These are phyloP conservation scores for Chionis minor DNA, from an alignment of 2,113 vertebrate species.

Conservation along the genomic window DNA sequence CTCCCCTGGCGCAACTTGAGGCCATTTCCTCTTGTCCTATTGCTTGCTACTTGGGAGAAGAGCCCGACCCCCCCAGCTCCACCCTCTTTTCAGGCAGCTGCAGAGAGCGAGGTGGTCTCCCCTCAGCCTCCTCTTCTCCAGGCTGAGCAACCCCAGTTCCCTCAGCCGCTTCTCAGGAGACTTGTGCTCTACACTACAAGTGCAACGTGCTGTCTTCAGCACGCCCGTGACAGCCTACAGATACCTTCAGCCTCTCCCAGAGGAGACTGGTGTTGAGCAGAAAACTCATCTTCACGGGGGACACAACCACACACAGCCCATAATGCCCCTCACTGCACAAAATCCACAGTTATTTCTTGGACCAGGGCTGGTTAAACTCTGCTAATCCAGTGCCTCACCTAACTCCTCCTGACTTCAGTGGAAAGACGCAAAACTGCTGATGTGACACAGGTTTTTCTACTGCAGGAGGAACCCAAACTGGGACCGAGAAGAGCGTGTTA, in stretches of 20 bases:
- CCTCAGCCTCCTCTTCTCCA: background rate
- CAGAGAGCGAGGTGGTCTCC: background rate
- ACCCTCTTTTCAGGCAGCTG: background rate
- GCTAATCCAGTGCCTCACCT: too few relatives aligned
- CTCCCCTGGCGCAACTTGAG: background rate
- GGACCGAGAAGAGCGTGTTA: background rate
- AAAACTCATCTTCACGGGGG: background rate
- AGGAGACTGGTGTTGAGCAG: background rate
- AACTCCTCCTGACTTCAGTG: background rate
- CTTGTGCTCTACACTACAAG: background rate
- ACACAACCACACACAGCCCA: background rate
- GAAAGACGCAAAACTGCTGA: background rate
- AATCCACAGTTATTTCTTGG: background rate
- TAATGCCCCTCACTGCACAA: background rate
- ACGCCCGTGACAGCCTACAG: background rate
- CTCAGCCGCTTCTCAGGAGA: background rate
- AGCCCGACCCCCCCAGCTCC: background rate
- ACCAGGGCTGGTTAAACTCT: fast-evolving
- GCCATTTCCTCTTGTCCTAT: background rate
- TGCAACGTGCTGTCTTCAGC: background rate
- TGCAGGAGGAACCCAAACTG: background rate
- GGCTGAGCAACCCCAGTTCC: background rate
- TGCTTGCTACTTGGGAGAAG: background rate
- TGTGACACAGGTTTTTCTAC: fast-evolving
- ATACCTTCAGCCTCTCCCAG: background rate